A percentile compares a stretch with the other conserved stretches of the same genome.
These are phyloP conservation scores for Hydrolagus affinis DNA, from an alignment of 2,113 vertebrate genomes.

Conservation along the genomic window DNA sequence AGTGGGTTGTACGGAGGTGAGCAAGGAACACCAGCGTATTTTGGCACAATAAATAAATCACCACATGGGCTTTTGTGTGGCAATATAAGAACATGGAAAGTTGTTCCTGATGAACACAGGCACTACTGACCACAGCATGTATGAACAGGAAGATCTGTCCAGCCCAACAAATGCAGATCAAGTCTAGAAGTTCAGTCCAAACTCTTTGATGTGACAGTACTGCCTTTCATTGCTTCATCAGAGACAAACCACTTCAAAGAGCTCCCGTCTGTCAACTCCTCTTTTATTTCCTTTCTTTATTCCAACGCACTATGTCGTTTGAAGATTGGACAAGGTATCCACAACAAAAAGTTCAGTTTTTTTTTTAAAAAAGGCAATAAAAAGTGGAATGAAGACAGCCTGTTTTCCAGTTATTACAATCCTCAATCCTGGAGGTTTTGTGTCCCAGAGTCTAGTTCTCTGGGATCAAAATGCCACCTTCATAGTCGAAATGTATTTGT, in stretches of 20 bases:
- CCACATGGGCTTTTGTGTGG: background rate
- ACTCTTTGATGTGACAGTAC: constrained; percentile 46
- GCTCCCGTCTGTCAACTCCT: constrained; percentile 37
- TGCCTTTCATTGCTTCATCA: constrained; percentile 40
- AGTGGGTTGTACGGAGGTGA: background rate
- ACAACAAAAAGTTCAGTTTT: constrained; percentile 1
- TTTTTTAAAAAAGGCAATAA: too few relatives aligned
- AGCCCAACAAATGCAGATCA: constrained; percentile 46
- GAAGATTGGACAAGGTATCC: constrained; percentile 24
- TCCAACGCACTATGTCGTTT: constrained; percentile 4
- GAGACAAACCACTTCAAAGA: constrained; percentile 44
- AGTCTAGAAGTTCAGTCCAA: constrained; percentile 40
- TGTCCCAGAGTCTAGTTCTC: too few relatives aligned
- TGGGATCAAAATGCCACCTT: too few relatives aligned
- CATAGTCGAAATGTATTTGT: too few relatives aligned
- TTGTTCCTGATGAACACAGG: background rate
- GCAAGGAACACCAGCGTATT: background rate
- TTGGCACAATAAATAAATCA: background rate
- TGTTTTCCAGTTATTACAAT: too few relatives aligned
- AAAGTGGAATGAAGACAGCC: background rate
- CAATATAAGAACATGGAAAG: background rate
- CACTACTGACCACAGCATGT: background rate
- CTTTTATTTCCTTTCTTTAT: constrained; percentile 33
- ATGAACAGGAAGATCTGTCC: constrained; percentile 28
- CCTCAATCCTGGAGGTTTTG: too few relatives aligned